Evolutionary conservation across 1,140 invertebrate species (phyloP), one percentile per base, ranked within the genome.

Genomic region (Lycorma delicatula): DNA sequence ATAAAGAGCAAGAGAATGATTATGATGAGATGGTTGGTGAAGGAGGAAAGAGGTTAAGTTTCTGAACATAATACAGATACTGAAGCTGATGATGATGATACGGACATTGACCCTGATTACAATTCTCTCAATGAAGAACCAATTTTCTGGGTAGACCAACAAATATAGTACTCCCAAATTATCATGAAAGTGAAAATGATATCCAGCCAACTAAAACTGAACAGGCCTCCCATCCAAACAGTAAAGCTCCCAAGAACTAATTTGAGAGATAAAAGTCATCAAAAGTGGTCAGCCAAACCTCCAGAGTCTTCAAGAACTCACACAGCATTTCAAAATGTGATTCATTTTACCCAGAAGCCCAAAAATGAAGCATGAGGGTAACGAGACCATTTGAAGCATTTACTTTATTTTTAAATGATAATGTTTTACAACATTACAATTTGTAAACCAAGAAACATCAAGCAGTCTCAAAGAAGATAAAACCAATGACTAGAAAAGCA

Each of bases 261-360:
- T 41, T 41, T 41, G 36, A 41, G 20, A 20, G 36, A 20, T 41
- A 41, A 20, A 41, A 41, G 2, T 41, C n/a, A 20, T 41, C 36
- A 41, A 16, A 41, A 41, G 20, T 41, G 36, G 36, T 41, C 36
- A 13, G 20, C 3, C 20, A 41, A 20, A 41, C 36, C 36, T n/a
- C 36, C n/a, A 20, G 20, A 20, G n/a, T 13, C 36, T 16, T 41
- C 36, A 20, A 41, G 36, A 41, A 20, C 20, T 4, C 36, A 20
- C 20, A 41, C 36, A 41, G 36, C 36, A 41, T 13, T 20, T 41
- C 11, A 20, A 41, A 41, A 41, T 41, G 3, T 41, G n/a, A 20
- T 41, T 41, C 36, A 41, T 41, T 41, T 41, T 20, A 41, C n/a
- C n/a, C 36, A 41, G 20, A 41, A 41, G 36, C 36, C 36, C 36